Evolutionary conservation across 2,113 vertebrate species (phyloP).

Genomic region (Heterocephalus glaber): DNA sequence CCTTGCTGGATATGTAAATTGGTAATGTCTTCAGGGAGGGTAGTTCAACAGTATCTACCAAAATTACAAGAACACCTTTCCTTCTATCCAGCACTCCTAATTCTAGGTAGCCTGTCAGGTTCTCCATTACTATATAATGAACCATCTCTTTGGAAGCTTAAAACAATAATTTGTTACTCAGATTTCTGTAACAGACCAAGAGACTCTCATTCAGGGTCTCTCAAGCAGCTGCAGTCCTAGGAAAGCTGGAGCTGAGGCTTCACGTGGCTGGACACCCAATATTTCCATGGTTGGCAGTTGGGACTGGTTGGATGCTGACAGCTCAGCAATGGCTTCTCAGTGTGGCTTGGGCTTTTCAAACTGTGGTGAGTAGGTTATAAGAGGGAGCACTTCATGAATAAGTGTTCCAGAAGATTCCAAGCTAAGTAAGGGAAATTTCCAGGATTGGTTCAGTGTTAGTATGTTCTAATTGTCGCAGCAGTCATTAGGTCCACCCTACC

Average conservation of each 20-base stretch:
- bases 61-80: neutral
- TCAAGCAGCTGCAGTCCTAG: neutral
- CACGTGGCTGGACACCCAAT: neutral
- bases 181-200: neutral
- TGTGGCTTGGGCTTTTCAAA: neutral
- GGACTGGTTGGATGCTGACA: neutral
- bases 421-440: neutral
- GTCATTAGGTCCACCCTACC: neutral
- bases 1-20: neutral
- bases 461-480: neutral
- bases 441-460: neutral
- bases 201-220: neutral
- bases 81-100: neutral
- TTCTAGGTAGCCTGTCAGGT: neutral
- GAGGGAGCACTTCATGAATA: neutral
- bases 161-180: neutral
- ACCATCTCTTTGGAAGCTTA: neutral
- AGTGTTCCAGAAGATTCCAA: neutral
- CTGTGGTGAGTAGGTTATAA: neutral
- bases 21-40: neutral
- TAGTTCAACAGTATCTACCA: neutral
- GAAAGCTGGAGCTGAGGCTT: neutral
- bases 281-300: neutral
- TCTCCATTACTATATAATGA: neutral
- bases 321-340: accelerated